Base-by-base conservation (phyloP, 2,888 invertebrate species). In the Pristionchus fissidentatus region DNA sequence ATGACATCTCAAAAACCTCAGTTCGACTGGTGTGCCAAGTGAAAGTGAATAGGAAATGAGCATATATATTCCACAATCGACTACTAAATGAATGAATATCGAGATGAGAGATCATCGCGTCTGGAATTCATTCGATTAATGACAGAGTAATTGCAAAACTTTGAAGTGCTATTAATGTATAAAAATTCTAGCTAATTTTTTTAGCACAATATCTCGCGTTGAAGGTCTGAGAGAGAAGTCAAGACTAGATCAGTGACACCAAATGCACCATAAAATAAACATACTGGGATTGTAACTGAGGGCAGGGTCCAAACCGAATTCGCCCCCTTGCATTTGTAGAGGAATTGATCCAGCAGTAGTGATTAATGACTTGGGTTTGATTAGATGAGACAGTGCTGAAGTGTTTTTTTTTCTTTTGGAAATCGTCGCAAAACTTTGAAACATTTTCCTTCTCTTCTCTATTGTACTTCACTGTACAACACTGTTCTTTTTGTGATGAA, bases 11-110 rank as follows among this genome's bases (percentile, higher is more conserved):
- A n/a, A n/a, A n/a, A 8, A 70, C 70, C 70, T 43, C 41, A 1
- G 26, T 41, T 32, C 75, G 46, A 3, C 49, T 13, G 4, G 7
- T 19, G 1, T 10, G 19, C 75, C 46, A 77, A 1, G 35, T 32
- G 49, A 77, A 8, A 32, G 46, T 46, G 32, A 49, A 19, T 10
- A 79, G 19, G 13, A 57, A 38, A 19, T 79, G n/a, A 1, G 79
- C 55, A 26, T 79, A 79, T 35, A 79, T 52, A 26, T 79, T 79
- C 55, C 22, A 38, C 29, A 57, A 38, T 38, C 79, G 57, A 26
- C 57, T 57, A 35, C 55, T 35, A n/a, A 79, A 38, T 35, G 79
- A 79, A 57, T 79, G 79, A 10, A 79, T 57, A 26, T 79, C 57
- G 0, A 78, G n/a, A 7, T 22, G 13, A 8, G 55, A 38, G 4